Conservation (phyloP, 2,113 vertebrate species). For the Crotalus viridis region DNA sequence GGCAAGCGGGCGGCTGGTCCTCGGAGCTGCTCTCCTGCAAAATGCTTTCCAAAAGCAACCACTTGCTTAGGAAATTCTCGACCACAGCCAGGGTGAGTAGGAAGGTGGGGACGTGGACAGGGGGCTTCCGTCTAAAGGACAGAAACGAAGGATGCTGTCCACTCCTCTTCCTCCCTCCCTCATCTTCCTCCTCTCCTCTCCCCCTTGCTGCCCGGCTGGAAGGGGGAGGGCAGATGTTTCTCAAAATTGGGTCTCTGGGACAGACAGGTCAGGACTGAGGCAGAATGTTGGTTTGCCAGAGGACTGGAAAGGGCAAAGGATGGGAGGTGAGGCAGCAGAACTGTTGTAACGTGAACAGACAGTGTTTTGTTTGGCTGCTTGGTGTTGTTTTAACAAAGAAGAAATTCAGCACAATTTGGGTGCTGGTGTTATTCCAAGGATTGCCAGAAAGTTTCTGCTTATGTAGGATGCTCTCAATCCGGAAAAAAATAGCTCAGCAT, state of each 20-base stretch:
- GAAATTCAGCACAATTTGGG: not conserved
- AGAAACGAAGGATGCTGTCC: not conserved
- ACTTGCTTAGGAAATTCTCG: slow-evolving; percentile 81
- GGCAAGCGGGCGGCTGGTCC: not conserved
- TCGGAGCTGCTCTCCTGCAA: not conserved
- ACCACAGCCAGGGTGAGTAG: slow-evolving; percentile 81
- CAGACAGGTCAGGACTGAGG: not conserved
- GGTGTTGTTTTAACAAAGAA: not conserved
- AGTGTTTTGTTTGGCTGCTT: not conserved
- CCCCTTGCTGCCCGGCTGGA: not conserved
- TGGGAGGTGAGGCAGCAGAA: not conserved
- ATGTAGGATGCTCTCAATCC: not conserved
- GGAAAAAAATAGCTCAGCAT: no score
- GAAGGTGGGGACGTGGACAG: not conserved
- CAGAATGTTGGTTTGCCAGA: not conserved
- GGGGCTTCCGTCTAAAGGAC: not conserved
- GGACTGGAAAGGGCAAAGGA: not conserved
- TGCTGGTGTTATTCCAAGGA: not conserved
- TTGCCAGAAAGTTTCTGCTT: not conserved
- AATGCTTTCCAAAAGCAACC: slow-evolving; percentile 82
- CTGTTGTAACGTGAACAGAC: not conserved
- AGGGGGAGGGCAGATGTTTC: not conserved
- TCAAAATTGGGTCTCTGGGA: not conserved
- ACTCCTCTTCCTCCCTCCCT: not conserved
- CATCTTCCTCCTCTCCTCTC: not conserved